Evolutionary conservation across 2,888 invertebrate species (phyloP), one percentile per base, ranked within the genome.

Genomic region (Agriopis marginaria): DNA sequence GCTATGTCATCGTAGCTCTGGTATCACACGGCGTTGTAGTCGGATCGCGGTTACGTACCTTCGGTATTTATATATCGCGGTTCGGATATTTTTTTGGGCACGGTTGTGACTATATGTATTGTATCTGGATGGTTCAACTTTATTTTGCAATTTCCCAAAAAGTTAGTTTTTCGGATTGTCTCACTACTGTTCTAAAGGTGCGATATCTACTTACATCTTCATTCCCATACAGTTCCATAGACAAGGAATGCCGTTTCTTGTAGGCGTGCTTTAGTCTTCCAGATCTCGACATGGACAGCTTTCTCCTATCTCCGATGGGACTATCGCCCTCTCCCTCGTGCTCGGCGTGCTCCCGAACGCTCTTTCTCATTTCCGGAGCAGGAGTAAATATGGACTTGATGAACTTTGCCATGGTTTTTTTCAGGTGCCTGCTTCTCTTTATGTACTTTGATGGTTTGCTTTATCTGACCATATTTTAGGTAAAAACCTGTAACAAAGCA

Each of bases 241-340:
- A 89, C 54, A 95, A 85, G 0, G 94, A 91, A 73, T 95, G 92
- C 39, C 96, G 86, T 74, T 94, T 94, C 82, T 93, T 95, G 70
- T 94, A 93, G 11, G 94, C 91, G 75, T 95, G 95, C 79, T 91
- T 94, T 89, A 95, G 93, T 75, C 95, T 89, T 4, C 95, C 95
- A 45, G 96, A 96, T 70, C 95, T 86, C 0, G 96, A 95, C 75
- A 95, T 95, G n/a, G 95, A 95, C 70, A 94, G 78, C 73, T 92
- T 94, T 64, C 94, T 82, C 62, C 88, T 87, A 0, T 81, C 84
- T 3, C 90, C 89, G 47, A 89, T 69, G 0, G 88, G 86, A 0
- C 89, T 84, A 0, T 85, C 79, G 7, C 85, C 85, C 0, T 90
- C 89, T 0, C 85, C 86, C 2, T 89, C 90, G 8, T 51, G 49